These are phyloP conservation scores for Microchrysa polita DNA, from an alignment of 2,888 invertebrate species.

Conservation along the genomic window DNA sequence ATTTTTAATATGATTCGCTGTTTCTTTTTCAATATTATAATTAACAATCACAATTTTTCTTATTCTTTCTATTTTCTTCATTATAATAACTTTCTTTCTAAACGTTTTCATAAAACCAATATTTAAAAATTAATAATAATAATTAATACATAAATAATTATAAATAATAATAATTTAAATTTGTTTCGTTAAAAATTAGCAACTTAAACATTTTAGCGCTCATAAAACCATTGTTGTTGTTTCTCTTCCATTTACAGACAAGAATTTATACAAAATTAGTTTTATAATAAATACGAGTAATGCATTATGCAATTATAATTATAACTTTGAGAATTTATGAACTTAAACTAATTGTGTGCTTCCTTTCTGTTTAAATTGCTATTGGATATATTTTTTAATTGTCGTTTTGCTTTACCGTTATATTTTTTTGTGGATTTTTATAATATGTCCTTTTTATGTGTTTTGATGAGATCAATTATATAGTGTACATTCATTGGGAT, in stretches of 20 bases:
- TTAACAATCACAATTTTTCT: neutral
- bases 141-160: slow-evolving; percentile 7
- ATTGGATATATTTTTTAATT: no score
- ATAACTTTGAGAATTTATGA: no score
- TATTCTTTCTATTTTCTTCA: neutral
- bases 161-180: slow-evolving; percentile 22
- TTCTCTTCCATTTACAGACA: no score
- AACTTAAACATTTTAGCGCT: neutral
- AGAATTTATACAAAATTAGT: neutral
- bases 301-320: no score
- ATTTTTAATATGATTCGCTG: neutral
- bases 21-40: neutral
- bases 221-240: slow-evolving; percentile 9
- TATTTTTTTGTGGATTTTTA: no score
- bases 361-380: no score
- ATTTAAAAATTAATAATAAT: neutral
- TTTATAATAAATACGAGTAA: neutral
- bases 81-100: neutral
- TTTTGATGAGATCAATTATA: no score
- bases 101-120: neutral
- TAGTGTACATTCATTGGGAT: no score
- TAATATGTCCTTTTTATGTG: no score
- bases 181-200: slow-evolving; percentile 10
- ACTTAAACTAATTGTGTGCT: no score
- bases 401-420: no score